These are phyloP conservation scores for Ichneumoninae sp. DNA, from an alignment of 2,888 invertebrate genomes.

Conservation along the genomic window DNA sequence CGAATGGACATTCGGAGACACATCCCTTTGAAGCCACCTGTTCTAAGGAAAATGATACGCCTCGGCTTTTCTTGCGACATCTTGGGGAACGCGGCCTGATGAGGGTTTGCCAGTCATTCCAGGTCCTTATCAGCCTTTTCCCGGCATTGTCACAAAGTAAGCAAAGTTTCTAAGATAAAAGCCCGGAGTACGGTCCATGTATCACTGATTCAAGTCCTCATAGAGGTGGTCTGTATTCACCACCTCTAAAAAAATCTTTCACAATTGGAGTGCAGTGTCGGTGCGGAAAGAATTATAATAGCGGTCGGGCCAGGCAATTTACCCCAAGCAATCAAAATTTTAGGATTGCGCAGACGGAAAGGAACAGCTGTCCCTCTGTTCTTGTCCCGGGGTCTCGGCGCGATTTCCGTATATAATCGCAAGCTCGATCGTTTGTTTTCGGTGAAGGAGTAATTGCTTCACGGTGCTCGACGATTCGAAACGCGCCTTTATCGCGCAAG, in stretches of 20 bases:
- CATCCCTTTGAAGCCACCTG: background rate
- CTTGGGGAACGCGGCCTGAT: background rate
- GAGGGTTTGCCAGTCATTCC: no score
- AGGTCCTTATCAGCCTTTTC: no score
- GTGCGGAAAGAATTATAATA: background rate
- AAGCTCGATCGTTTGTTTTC: background rate
- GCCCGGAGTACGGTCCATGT: background rate
- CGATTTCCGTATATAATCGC: conserved; percentile 1
- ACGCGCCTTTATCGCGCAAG: background rate
- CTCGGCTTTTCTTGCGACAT: background rate
- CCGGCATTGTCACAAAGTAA: background rate
- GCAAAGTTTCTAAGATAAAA: background rate
- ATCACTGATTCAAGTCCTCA: background rate
- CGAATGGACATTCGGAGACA: background rate
- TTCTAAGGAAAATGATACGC: background rate
- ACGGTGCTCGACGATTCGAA: background rate
- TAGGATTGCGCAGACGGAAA: background rate
- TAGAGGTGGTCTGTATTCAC: background rate
- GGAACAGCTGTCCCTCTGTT: background rate
- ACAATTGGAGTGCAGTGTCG: background rate
- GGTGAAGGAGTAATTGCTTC: background rate
- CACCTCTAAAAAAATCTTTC: background rate
- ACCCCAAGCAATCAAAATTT: background rate
- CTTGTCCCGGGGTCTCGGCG: background rate
- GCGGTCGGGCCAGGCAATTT: background rate